These are phyloP conservation scores for Neotoma lepida DNA, from an alignment of 2,113 vertebrate species.

Conservation along the genomic window DNA sequence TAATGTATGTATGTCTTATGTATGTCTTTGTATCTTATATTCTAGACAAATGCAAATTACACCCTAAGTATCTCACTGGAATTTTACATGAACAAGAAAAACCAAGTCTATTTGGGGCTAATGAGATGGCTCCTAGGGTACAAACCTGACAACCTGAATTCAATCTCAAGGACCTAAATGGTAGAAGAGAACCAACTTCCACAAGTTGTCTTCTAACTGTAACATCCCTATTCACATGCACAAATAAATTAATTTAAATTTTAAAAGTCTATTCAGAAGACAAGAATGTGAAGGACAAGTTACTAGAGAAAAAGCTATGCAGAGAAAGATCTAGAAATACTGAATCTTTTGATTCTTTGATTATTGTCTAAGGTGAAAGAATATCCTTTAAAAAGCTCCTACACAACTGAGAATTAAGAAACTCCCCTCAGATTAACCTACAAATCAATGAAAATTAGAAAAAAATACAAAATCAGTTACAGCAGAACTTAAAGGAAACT, in stretches of 20 bases:
- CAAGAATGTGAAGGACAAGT: neutral
- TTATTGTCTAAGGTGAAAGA: neutral
- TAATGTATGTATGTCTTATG: neutral
- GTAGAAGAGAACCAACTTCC: neutral
- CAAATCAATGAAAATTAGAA: neutral
- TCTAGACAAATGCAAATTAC: neutral
- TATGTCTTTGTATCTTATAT: neutral
- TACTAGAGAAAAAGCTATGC: neutral
- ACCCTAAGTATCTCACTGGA: neutral
- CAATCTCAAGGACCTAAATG: neutral
- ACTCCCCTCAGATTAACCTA: neutral
- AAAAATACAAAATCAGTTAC: neutral
- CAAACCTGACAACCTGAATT: neutral
- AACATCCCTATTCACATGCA: neutral
- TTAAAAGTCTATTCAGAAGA: neutral
- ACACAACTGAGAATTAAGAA: constrained; percentile 25
- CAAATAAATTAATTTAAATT: neutral
- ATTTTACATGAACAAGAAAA: neutral
- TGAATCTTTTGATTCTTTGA: neutral
- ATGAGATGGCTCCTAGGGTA: neutral
- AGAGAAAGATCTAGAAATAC: neutral
- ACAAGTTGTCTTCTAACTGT: neutral
- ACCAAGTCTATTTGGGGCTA: neutral
- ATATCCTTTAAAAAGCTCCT: neutral
- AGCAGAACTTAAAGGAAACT: neutral